Conservation (phyloP, 2,113 vertebrate genomes). For the Nothoprocta perdicaria region DNA sequence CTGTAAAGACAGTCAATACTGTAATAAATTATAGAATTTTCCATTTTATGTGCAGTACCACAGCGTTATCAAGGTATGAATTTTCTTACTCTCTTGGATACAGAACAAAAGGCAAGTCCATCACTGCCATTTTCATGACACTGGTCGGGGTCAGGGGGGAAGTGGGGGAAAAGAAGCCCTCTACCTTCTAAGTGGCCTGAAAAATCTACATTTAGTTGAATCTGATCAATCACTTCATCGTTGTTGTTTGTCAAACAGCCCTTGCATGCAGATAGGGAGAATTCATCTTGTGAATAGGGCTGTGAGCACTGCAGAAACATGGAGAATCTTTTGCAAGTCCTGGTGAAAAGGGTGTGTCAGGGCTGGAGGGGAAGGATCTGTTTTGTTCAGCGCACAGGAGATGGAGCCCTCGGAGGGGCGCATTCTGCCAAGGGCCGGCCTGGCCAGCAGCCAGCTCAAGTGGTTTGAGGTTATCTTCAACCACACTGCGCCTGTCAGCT, state of each 20-base stretch:
- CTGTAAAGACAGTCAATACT: not conserved
- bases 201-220: not conserved
- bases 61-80: not conserved
- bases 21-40: not conserved
- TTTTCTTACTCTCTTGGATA: not conserved
- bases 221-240: accelerated
- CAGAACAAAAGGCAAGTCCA: not conserved
- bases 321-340: accelerated
- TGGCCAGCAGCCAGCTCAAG: not conserved
- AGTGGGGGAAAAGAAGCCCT: not conserved
- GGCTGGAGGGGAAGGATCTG: not conserved
- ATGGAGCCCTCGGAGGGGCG: accelerated
- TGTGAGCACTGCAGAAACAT: not conserved
- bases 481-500: accelerated
- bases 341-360: slow-evolving; percentile 21
- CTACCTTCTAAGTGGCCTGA: not conserved
- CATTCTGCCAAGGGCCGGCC: not conserved
- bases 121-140: not conserved
- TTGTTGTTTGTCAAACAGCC: not conserved
- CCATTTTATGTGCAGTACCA: accelerated
- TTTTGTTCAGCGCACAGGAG: accelerated
- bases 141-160: accelerated
- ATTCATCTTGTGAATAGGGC: not conserved
- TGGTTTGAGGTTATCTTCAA: not conserved
- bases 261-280: not conserved